Percentiles rank a stretch among this genome's conserved stretches.
These are phyloP conservation scores for Agrochola lota DNA, from an alignment of 2,888 invertebrate species.

Conservation along the genomic window DNA sequence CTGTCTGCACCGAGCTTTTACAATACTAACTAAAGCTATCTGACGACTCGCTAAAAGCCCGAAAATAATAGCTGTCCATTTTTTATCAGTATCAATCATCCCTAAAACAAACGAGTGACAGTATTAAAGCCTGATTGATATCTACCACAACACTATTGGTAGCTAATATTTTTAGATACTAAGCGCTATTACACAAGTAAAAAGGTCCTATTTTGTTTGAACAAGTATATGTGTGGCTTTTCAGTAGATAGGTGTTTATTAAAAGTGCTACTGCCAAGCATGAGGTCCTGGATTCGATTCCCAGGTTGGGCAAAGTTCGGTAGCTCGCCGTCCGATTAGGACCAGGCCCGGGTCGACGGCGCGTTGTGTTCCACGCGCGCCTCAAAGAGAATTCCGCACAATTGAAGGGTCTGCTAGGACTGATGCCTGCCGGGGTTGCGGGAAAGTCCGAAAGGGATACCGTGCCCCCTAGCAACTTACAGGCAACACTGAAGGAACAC, in stretches of 20 bases:
- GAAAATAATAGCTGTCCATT: constrained; percentile 50
- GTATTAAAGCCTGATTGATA: constrained; percentile 26
- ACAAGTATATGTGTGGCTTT: background rate
- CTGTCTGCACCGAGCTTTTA: constrained; percentile 20
- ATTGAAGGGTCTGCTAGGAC: no score
- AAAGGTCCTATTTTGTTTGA: background rate
- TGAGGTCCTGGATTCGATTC: no score
- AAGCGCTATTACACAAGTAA: background rate
- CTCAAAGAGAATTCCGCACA: no score
- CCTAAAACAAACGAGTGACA: constrained; percentile 35
- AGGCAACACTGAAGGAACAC: no score
- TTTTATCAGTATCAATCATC: constrained; percentile 51
- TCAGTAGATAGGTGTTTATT: background rate
- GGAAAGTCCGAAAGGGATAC: no score
- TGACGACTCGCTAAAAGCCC: constrained; percentile 35
- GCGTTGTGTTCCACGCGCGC: no score
- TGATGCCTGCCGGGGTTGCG: no score
- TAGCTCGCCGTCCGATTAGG: no score
- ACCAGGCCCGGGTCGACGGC: no score
- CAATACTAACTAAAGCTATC: constrained; percentile 20
- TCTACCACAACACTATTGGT: constrained; percentile 8
- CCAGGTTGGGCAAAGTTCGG: no score
- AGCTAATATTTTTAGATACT: background rate
- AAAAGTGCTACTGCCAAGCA: background rate
- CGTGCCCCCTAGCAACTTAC: no score